Conservation (phyloP, 2,797 vertebrate genomes). For the Tangara arthus region DNA sequence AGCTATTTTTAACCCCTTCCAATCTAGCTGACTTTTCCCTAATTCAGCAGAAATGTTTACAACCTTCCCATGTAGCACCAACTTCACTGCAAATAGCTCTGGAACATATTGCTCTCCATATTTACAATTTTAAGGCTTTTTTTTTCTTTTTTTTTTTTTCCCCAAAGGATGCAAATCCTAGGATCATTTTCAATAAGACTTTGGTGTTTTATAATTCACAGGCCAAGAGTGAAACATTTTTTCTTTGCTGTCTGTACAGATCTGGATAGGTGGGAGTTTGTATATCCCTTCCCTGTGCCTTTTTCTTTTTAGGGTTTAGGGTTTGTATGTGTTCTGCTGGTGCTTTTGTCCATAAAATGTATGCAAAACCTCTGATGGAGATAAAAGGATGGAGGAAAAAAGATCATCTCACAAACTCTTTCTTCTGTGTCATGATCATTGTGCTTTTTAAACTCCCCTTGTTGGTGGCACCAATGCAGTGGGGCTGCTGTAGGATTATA, state of each 20-base stretch:
- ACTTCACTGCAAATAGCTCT: neutral
- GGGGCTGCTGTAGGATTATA: neutral
- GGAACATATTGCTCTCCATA: neutral
- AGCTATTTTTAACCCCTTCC: conserved; percentile 31
- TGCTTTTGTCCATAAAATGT: neutral
- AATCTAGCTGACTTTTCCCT: neutral
- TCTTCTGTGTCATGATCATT: neutral
- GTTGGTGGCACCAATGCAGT: neutral
- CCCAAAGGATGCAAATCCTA: neutral
- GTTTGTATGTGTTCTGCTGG: neutral
- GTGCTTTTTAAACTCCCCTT: neutral
- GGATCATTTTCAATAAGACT: neutral
- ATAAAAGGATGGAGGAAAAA: neutral
- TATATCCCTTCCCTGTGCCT: neutral
- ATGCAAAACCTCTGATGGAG: neutral
- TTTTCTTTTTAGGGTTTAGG: neutral
- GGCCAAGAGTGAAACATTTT: neutral
- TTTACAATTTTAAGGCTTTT: neutral
- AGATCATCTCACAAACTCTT: neutral
- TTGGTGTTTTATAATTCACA: neutral
- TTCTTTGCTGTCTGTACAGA: neutral
- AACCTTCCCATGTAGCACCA: neutral
- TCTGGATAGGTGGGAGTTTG: neutral
- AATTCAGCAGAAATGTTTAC: neutral
- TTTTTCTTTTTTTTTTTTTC: neutral